phyloP scores from a whole-genome alignment of 2,113 vertebrate genomes.

The Phocoena phocoena region DNA sequence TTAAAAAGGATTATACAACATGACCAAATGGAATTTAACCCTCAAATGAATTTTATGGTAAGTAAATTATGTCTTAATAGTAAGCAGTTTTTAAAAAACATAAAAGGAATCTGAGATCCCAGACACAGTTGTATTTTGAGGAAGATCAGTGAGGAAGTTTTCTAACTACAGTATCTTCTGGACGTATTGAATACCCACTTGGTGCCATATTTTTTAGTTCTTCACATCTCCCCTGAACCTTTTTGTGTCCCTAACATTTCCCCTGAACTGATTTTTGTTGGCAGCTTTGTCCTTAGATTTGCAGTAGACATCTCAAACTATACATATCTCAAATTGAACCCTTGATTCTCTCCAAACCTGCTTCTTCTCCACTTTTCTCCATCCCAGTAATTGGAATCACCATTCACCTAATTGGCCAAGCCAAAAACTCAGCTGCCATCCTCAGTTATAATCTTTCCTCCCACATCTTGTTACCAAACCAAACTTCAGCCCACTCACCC shows the following conservation, averaged over 20 bases:
- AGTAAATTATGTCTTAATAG: too few relatives aligned
- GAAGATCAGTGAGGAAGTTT: too few relatives aligned
- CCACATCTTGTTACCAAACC: neutral
- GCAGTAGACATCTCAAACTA: neutral
- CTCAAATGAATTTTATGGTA: too few relatives aligned
- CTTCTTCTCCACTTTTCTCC: neutral
- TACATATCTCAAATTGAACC: neutral
- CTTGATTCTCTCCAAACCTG: neutral
- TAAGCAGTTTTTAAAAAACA: neutral
- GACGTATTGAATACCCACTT: too few relatives aligned
- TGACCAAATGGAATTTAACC: too few relatives aligned
- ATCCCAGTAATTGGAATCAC: neutral
- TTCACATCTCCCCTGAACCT: too few relatives aligned
- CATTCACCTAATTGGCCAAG: neutral
- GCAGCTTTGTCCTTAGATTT: neutral
- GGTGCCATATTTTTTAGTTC: too few relatives aligned
- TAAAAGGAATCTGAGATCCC: too few relatives aligned
- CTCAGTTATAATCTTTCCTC: neutral
- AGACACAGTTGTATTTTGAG: too few relatives aligned
- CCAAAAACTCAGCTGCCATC: neutral
- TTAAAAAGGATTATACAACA: neutral
- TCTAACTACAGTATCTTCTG: too few relatives aligned
- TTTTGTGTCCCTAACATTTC: neutral
- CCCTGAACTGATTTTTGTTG: neutral
- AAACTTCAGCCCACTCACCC: too few relatives aligned